Evolutionary conservation across 2,888 invertebrate species (phyloP).

Genomic region (Colostygia pectinataria): DNA sequence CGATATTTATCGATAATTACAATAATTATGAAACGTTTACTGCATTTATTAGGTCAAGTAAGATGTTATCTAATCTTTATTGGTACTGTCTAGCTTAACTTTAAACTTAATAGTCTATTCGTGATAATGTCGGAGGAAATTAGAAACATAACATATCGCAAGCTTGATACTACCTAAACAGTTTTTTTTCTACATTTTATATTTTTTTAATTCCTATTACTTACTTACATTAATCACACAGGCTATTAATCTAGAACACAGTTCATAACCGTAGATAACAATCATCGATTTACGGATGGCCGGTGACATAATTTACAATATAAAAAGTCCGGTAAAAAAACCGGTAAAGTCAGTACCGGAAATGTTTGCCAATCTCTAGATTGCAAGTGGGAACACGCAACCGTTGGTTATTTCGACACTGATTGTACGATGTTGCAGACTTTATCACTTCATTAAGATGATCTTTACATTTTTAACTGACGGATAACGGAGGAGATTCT

Average conservation of each 20-base stretch:
- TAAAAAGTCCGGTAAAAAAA: conserved; percentile 50
- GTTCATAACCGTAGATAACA: conserved; percentile 26
- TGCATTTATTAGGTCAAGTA: conserved; percentile 40
- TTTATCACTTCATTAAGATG: conserved; percentile 13
- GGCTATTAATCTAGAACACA: neutral
- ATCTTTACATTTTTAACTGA: conserved; percentile 18
- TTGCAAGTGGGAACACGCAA: conserved; percentile 47
- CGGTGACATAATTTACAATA: conserved; percentile 55
- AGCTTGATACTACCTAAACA: conserved; percentile 19
- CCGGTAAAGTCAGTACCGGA: conserved; percentile 67
- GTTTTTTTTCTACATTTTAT: neutral
- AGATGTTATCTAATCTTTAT: conserved; percentile 37
- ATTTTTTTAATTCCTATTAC: no score
- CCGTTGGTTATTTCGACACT: conserved; percentile 39
- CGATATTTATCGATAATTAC: conserved; percentile 34
- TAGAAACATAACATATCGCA: conserved; percentile 37
- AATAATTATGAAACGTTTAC: conserved; percentile 34
- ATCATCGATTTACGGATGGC: conserved; percentile 31
- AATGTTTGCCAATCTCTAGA: conserved; percentile 62
- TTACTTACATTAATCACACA: neutral
- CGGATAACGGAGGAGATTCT: no score
- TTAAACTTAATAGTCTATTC: conserved; percentile 35
- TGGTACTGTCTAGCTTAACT: conserved; percentile 33
- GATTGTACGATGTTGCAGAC: conserved; percentile 25
- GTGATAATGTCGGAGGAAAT: conserved; percentile 44